phyloP scores from a whole-genome alignment of 2,888 invertebrate species.

The Andrena flavipes region DNA sequence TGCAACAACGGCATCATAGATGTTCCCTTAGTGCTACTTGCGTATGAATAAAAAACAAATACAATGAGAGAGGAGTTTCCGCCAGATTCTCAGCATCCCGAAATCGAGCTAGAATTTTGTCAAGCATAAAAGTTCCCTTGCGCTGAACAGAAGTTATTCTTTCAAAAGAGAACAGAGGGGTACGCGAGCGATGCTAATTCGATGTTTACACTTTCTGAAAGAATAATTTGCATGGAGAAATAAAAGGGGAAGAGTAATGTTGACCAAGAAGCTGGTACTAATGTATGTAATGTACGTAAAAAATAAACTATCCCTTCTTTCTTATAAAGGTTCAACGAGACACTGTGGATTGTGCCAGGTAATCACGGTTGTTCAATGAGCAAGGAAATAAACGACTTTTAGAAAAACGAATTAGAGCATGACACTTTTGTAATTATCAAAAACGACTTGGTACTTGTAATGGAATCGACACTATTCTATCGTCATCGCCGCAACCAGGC shows the following conservation, averaged over 20 bases:
- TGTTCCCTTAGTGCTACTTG: conserved; percentile 33
- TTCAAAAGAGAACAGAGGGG: neutral
- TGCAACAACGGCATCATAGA: conserved; percentile 29
- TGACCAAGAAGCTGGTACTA: conserved; percentile 13
- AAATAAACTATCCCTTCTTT: conserved; percentile 13
- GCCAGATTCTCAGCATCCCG: conserved; percentile 34
- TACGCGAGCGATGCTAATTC: conserved; percentile 29
- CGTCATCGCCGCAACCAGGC: conserved; percentile 54
- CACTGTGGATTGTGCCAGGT: conserved; percentile 9
- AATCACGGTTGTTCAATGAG: conserved; percentile 50
- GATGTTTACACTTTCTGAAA: conserved; percentile 19
- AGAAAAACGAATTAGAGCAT: conserved; percentile 37
- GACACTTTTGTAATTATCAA: conserved; percentile 31
- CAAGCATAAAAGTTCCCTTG: conserved; percentile 57
- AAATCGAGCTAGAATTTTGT: conserved; percentile 37
- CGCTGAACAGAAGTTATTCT: conserved; percentile 46
- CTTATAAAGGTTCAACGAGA: conserved; percentile 21
- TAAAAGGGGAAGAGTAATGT: conserved; percentile 23
- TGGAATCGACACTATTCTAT: conserved; percentile 59
- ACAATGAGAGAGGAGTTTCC: conserved; percentile 30
- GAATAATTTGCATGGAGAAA: conserved; percentile 23
- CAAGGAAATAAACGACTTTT: conserved; percentile 62
- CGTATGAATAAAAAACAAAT: conserved; percentile 32
- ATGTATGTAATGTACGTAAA: conserved; percentile 16
- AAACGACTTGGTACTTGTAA: conserved; percentile 62